Evolutionary conservation across 2,888 invertebrate genomes (phyloP).

Genomic region (Oxyscelio sp.): DNA sequence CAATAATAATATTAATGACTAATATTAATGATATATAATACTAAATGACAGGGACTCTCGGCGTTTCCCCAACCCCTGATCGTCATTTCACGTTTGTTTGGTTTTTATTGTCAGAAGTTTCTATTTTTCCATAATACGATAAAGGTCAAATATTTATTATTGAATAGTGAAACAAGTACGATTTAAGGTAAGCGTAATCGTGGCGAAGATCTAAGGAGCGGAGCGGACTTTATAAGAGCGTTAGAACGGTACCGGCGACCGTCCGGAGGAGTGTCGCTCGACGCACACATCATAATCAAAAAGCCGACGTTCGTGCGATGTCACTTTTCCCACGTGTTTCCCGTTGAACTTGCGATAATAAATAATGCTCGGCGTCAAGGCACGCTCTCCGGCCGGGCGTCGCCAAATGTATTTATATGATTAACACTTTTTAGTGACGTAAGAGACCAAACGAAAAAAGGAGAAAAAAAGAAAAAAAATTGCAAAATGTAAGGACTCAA

Average conservation of each 20-base stretch:
- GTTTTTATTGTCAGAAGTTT: conserved; percentile 88
- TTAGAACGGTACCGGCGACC: conserved; percentile 33
- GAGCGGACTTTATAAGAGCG: conserved; percentile 52
- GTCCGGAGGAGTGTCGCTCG: conserved; percentile 18
- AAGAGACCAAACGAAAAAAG: conserved; percentile 33
- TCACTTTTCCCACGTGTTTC: neutral
- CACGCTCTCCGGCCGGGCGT: conserved; percentile 17
- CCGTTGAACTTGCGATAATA: conserved; percentile 36
- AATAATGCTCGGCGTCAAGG: conserved; percentile 13
- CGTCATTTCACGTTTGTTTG: conserved; percentile 87
- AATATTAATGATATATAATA: conserved; percentile 44
- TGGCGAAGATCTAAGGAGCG: conserved; percentile 41
- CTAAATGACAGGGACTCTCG: conserved; percentile 62
- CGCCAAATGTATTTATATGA: conserved; percentile 41
- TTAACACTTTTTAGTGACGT: conserved; percentile 52
- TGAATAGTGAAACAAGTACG: conserved; percentile 77
- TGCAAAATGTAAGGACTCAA: conserved; percentile 57
- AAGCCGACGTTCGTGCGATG: neutral
- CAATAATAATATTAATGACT: conserved; percentile 62
- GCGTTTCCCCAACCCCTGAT: conserved; percentile 77
- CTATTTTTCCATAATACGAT: conserved; percentile 88
- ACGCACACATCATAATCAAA: conserved; percentile 57
- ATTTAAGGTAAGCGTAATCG: conserved; percentile 48
- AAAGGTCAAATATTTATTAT: conserved; percentile 87
- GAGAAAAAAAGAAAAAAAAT: conserved; percentile 6